Evolutionary conservation across 2,797 vertebrate genomes (phyloP).

Genomic region (Ispidina lecontei): DNA sequence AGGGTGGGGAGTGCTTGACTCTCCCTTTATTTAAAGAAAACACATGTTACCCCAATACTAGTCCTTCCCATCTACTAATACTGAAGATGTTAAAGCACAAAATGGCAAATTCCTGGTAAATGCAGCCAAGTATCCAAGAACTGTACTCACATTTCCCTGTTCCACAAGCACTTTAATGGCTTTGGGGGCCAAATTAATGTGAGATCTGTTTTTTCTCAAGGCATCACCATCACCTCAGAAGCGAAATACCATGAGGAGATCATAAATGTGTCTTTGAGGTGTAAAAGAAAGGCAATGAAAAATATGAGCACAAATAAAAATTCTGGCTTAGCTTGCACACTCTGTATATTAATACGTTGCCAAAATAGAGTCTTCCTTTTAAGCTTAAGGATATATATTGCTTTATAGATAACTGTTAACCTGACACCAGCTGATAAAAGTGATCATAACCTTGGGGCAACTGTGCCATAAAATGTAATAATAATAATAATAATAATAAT

Average conservation of each 20-base stretch:
- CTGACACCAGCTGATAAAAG: neutral
- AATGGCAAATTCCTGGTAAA: neutral
- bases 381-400: neutral
- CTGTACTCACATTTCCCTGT: neutral
- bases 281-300: conserved; percentile 52
- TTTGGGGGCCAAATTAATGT: conserved; percentile 20
- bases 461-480: neutral
- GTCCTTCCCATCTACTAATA: neutral
- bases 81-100: neutral
- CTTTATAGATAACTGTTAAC: neutral
- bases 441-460: neutral
- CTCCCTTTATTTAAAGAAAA: neutral
- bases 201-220: conserved; percentile 58
- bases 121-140: neutral
- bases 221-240: conserved; percentile 24
- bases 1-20: neutral
- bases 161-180: neutral
- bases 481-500: neutral
- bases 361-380: neutral
- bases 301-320: conserved; percentile 54
- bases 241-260: conserved; percentile 22
- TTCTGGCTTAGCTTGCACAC: neutral
- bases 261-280: conserved; percentile 53
- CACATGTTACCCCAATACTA: neutral
- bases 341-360: conserved; percentile 3